Conservation (phyloP, 92 coral and sea anemone species). For the Bergia puertoricense region DNA sequence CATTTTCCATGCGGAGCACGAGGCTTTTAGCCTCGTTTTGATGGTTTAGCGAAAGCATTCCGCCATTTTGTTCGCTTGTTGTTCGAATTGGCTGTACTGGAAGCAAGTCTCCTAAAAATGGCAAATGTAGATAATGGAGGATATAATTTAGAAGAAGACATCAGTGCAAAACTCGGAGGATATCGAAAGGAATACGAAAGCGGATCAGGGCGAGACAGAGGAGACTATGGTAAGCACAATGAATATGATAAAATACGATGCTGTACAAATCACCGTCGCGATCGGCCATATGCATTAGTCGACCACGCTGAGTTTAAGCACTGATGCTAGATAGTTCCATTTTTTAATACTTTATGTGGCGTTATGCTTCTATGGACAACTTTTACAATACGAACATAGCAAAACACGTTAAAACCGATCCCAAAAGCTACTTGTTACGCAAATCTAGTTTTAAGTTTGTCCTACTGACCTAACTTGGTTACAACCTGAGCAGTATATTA, state of each 20-base stretch:
- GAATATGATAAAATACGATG: too few relatives aligned
- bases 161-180: conserved; percentile 39
- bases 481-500: too few relatives aligned
- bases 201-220: conserved; percentile 43
- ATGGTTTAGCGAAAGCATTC: background rate
- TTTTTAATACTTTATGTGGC: too few relatives aligned
- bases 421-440: too few relatives aligned
- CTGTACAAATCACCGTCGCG: background rate
- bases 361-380: too few relatives aligned
- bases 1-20: background rate
- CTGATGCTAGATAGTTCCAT: too few relatives aligned
- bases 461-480: too few relatives aligned
- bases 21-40: conserved; percentile 27
- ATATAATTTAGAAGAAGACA: conserved; percentile 41
- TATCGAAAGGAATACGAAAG: conserved; percentile 37
- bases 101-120: background rate
- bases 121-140: conserved; percentile 43
- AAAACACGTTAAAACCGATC: too few relatives aligned
- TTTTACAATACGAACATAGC: too few relatives aligned
- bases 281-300: too few relatives aligned
- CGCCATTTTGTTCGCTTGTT: conserved; percentile 24
- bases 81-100: background rate
- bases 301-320: too few relatives aligned
- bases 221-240: conserved; percentile 20
- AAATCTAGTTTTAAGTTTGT: too few relatives aligned